A percentile compares a stretch with the other conserved stretches of the same genome.
Evolutionary conservation across 1,140 invertebrate genomes (phyloP).

Genomic region (Adelges cooleyi): DNA sequence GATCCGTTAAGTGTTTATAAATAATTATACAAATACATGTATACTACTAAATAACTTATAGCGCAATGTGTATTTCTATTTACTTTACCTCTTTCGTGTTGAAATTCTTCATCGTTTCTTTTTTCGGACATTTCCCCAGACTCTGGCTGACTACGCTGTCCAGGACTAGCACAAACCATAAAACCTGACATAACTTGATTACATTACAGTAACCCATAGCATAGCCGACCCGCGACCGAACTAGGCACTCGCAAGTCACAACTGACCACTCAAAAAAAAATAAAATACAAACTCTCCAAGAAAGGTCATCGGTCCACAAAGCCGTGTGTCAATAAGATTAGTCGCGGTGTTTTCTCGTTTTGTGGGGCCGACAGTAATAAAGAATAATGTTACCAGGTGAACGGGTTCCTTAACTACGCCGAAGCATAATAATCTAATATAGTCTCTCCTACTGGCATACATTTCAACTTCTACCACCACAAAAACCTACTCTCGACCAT

Average conservation of each 20-base stretch:
- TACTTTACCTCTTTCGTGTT: neutral
- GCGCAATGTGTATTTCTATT: neutral
- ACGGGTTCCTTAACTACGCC: too few relatives aligned
- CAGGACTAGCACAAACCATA: neutral
- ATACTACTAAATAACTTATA: neutral
- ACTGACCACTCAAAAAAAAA: neutral
- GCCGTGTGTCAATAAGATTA: neutral
- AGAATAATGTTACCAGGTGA: too few relatives aligned
- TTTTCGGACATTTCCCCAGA: slow-evolving; percentile 18
- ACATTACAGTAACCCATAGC: neutral
- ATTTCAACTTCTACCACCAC: too few relatives aligned
- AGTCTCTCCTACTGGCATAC: too few relatives aligned
- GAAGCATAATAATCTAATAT: too few relatives aligned
- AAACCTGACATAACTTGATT: neutral
- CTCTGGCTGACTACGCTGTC: neutral
- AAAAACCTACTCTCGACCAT: too few relatives aligned
- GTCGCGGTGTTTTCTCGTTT: neutral
- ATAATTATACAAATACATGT: neutral
- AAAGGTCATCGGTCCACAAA: neutral
- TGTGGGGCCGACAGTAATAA: too few relatives aligned
- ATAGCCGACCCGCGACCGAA: neutral
- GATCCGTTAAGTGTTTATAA: neutral
- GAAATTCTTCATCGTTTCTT: slow-evolving; percentile 7
- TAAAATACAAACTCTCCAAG: neutral
- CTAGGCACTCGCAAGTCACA: neutral